phyloP scores from a whole-genome alignment of 2,888 invertebrate genomes.

The Drosophila formosana region DNA sequence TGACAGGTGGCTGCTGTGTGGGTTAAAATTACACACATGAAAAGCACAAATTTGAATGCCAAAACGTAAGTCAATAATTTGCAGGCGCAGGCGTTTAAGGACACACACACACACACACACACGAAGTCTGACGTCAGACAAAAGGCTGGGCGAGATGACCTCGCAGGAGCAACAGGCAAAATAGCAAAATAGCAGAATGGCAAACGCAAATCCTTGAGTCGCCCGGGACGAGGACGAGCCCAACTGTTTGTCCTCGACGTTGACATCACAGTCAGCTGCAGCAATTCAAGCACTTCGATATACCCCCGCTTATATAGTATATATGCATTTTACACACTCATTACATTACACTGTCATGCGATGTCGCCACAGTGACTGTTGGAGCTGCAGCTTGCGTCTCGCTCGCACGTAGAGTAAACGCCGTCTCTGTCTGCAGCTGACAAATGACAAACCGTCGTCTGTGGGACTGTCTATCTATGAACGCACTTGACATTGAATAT shows the following conservation, averaged over 20 bases:
- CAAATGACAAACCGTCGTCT: constrained; percentile 8
- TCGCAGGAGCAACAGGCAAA: constrained; percentile 48
- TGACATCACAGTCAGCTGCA: constrained; percentile 21
- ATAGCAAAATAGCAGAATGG: constrained; percentile 12
- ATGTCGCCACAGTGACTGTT: constrained; percentile 29
- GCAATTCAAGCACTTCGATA: neutral
- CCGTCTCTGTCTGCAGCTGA: constrained; percentile 1
- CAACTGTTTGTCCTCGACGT: constrained; percentile 20
- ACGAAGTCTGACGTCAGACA: constrained; percentile 41
- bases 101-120: constrained; percentile 33
- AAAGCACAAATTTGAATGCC: constrained; percentile 16
- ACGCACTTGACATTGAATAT: constrained; percentile 70
- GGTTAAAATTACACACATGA: constrained; percentile 6
- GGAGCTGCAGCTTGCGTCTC: constrained; percentile 15
- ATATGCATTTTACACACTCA: neutral
- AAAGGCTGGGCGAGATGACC: constrained; percentile 26
- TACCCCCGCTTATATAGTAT: neutral
- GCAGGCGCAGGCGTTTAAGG: constrained; percentile 33
- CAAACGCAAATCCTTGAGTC: constrained; percentile 48
- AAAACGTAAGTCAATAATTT: constrained; percentile 35
- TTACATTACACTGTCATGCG: constrained; percentile 15
- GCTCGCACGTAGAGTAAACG: neutral
- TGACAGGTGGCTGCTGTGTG: constrained; percentile 12
- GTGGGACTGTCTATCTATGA: constrained; percentile 8
- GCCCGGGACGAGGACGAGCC: constrained; percentile 28